Evolutionary conservation across 2,113 vertebrate genomes (phyloP), one percentile per base, ranked within the genome.

Genomic region (Chionis minor): DNA sequence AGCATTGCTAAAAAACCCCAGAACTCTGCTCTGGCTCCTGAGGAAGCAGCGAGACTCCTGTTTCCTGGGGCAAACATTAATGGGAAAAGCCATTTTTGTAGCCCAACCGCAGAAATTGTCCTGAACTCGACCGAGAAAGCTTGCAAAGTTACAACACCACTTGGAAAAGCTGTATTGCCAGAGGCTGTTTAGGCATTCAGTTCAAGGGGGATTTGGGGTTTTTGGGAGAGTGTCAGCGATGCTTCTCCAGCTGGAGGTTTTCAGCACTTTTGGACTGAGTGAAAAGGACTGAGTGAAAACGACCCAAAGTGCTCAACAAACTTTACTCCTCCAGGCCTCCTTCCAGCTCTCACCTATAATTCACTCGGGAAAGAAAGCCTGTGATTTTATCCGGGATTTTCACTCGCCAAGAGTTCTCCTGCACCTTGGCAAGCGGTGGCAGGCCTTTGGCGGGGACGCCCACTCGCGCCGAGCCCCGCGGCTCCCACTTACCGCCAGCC

Each of bases 401-500:
- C 52, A 27, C 27, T 3, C 24, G 51, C 67, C 30, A 4, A 16
- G 65, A 56, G 85, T 79, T 77, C 47, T 28, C 58, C 83, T 3
- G 23, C 56, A 4, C 2, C 73, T 21, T 24, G 33, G 35, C 58
- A 30, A n/a, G 81, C 23, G 3, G 6, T 0, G 5, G 15, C 26
- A 32, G 40, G 18, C 47, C 27, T 27, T 42, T 8, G n/a, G 27
- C 9, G 2, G 28, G 55, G 42, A 22, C 33, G 8, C 28, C 45
- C 27, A 0, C 4, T 28, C 12, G 0, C 21, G 3, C 32, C 6
- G 67, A 61, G 24, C 4, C 51, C 55, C 8, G 0, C 0, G 3
- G 45, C 35, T 70, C 67, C 24, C 70, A 12, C 91, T 94, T 95
- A 99, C 99, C 98, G 98, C 99, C 99, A 99, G 72, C 98, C 98